These are phyloP conservation scores for Nomia melanderi DNA, from an alignment of 1,140 invertebrate genomes.

Conservation along the genomic window DNA sequence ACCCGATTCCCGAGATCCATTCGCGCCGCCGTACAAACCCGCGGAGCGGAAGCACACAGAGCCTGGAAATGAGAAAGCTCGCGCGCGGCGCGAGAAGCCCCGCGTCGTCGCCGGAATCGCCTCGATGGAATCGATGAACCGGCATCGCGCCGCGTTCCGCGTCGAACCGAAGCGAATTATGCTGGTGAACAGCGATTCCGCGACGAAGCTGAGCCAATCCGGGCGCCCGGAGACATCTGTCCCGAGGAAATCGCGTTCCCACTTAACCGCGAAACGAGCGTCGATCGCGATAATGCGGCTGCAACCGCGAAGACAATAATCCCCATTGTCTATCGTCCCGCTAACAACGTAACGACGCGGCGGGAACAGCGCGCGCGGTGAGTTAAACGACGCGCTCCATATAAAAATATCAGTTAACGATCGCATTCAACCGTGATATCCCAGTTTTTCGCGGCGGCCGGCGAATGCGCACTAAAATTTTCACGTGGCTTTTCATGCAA, in stretches of 20 bases:
- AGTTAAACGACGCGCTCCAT: neutral
- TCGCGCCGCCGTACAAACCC: neutral
- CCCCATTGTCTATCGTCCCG: no score
- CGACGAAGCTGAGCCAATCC: no score
- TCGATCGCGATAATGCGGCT: no score
- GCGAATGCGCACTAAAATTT: conserved; percentile 54
- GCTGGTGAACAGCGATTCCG: no score
- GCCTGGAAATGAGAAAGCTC: conserved; percentile 30
- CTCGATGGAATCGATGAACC: conserved; percentile 11
- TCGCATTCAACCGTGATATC: conserved; percentile 19
- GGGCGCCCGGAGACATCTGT: no score
- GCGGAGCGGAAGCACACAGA: neutral
- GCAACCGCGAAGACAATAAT: no score
- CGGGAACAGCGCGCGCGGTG: no score
- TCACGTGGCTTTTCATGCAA: conserved; percentile 42
- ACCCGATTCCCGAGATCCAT: neutral
- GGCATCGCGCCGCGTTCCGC: no score
- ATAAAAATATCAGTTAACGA: conserved; percentile 59
- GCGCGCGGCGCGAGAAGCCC: neutral
- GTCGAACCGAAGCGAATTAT: no score
- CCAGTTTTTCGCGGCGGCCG: conserved; percentile 14
- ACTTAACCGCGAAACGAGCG: no score
- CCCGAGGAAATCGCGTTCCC: no score
- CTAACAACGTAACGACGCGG: no score
- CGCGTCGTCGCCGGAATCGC: neutral